These are phyloP conservation scores for Hippoglossus stenolepis DNA, from an alignment of 2,113 vertebrate species.

Conservation along the genomic window DNA sequence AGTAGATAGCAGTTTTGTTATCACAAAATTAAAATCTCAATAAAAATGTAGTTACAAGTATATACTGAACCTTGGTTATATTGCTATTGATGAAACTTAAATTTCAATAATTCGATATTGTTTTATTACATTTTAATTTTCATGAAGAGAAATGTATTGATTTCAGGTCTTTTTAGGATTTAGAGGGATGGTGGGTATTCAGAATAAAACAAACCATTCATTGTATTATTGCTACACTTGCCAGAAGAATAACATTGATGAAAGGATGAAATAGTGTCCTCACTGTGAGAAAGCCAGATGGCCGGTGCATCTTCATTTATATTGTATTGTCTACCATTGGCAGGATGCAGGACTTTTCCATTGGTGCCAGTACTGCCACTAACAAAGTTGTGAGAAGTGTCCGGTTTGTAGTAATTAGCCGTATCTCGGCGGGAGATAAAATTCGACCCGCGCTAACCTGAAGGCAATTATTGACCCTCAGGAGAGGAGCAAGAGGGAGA, in stretches of 20 bases:
- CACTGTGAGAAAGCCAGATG: conserved; percentile 12
- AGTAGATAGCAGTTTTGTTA: too few relatives aligned
- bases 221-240: too few relatives aligned
- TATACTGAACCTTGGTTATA: too few relatives aligned
- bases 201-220: too few relatives aligned
- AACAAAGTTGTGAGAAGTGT: conserved; percentile 6
- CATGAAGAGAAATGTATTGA: too few relatives aligned
- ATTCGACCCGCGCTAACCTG: conserved; percentile 9
- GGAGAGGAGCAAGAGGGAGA: conserved; percentile 1
- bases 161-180: not conserved
- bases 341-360: not conserved
- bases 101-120: too few relatives aligned
- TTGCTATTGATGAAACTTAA: too few relatives aligned
- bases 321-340: not conserved
- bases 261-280: conserved; percentile 10
- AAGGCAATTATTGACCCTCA: conserved; percentile 33
- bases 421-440: not conserved
- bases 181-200: not conserved
- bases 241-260: not conserved
- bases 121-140: too few relatives aligned
- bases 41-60: too few relatives aligned
- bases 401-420: conserved; percentile 22
- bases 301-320: not conserved
- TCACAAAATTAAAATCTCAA: too few relatives aligned
- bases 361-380: not conserved